A percentile compares a stretch with the other conserved stretches of the same genome.
Conservation (phyloP, 1,140 invertebrate species). For the Popillia japonica region DNA sequence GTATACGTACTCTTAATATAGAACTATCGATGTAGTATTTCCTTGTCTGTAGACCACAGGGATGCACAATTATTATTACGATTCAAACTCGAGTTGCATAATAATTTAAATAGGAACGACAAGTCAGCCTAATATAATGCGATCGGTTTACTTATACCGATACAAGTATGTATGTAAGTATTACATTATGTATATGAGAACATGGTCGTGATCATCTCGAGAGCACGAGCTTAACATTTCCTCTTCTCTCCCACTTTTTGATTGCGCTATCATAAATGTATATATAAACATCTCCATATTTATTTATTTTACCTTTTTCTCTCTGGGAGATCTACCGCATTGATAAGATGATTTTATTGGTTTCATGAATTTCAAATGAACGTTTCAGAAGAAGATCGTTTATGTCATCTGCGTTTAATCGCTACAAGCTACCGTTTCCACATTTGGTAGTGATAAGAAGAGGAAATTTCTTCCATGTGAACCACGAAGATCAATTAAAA, state of each 20-base stretch:
- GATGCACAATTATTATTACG: constrained; percentile 12
- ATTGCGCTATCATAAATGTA: constrained; percentile 23
- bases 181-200: constrained; percentile 29
- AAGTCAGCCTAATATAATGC: background rate
- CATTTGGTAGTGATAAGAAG: constrained; percentile 1
- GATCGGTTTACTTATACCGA: background rate
- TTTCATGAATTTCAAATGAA: constrained; percentile 18
- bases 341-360: background rate
- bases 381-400: background rate
- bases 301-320: background rate
- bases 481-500: too few species aligned
- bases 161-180: constrained; percentile 17
- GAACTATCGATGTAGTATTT: too few species aligned
- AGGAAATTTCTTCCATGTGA: too few species aligned
- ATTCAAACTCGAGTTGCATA: constrained; percentile 1
- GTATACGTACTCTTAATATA: too few species aligned
- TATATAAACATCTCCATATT: constrained; percentile 5
- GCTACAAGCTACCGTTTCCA: background rate
- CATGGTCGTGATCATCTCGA: constrained; percentile 13
- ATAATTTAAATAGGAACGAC: constrained; percentile 8
- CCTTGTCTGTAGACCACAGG: constrained; percentile 2
- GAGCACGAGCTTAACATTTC: constrained; percentile 24
- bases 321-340: background rate
- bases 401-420: background rate
- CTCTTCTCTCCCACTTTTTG: background rate